Percentiles rank a stretch among this genome's conserved stretches.
These are phyloP conservation scores for Brachyhypopomus gauderio DNA, from an alignment of 2,113 vertebrate genomes.

Conservation along the genomic window DNA sequence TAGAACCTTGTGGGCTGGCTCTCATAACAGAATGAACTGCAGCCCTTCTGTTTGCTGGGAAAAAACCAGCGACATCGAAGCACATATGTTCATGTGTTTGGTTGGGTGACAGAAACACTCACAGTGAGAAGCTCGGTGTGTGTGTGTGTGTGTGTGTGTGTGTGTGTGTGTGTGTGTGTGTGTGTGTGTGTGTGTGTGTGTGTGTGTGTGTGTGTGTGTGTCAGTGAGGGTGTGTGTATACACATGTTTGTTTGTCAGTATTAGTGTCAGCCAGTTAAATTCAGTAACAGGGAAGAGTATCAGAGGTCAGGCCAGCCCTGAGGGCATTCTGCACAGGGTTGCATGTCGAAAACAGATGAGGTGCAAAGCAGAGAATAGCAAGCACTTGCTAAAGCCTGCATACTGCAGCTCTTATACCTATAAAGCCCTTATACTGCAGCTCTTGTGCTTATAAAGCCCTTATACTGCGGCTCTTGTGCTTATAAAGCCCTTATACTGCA, in stretches of 20 bases:
- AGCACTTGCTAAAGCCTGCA: no score
- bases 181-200: background rate
- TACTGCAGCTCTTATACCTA: no score
- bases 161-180: background rate
- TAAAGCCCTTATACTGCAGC: no score
- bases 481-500: no score
- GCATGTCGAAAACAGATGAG: background rate
- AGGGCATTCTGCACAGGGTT: background rate
- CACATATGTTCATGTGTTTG: constrained; percentile 4
- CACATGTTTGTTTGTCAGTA: background rate
- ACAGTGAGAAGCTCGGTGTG: background rate
- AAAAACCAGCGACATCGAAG: background rate
- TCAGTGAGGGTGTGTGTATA: background rate
- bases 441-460: no score
- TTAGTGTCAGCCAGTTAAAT: constrained; percentile 10
- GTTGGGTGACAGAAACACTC: background rate
- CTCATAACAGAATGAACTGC: background rate
- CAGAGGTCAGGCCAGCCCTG: constrained; percentile 8
- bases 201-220: background rate
- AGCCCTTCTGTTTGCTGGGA: background rate
- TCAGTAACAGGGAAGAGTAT: background rate
- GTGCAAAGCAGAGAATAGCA: background rate
- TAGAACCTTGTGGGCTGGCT: background rate
- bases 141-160: background rate
- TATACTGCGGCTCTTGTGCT: no score